Base-by-base conservation (phyloP, 2,888 invertebrate genomes). In the Nymphalis polychloros region DNA sequence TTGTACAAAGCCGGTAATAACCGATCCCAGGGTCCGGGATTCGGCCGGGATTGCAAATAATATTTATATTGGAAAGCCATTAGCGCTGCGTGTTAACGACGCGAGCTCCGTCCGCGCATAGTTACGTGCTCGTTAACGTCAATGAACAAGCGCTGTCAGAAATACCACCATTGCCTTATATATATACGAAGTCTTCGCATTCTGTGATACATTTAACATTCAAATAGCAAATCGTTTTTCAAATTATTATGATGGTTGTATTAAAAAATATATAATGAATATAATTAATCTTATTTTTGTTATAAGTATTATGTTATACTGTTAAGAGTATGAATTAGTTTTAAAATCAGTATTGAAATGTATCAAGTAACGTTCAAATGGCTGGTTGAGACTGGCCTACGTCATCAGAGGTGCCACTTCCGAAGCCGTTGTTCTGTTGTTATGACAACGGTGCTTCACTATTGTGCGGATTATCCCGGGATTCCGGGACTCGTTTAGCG, bases 61-160 rank as follows among this genome's bases (percentile, higher is more conserved):
- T 59, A 68, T 68, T 63, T 68, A 59, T 68, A 68, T 68, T 53
- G 67, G 67, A 59, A 68, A 68, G 67, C 63, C 63, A 68, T 68
- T 63, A 68, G 67, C 48, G 52, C 46, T 63, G 63, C 66, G 66
- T 63, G 67, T 59, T 68, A 63, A 64, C 68, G 62, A 67, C 49
- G 70, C 48, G 64, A 35, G 47, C 48, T 53, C 65, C 27, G 60
- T 50, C 41, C 65, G 47, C 65, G 50, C 55, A 31, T 55, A 55
- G 31, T 66, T 46, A 60, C 66, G 65, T 35, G 49, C 53, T 53
- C 31, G 61, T 53, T 35, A 17, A 27, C 2, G 4, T 10, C 48
- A 35, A 27, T 20, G 66, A 53, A 31, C 31, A 8, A 2, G n/a
- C 31, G 8, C 23, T 5, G 16, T 1, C 16, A 16, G 52, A 52